phyloP scores from a whole-genome alignment of 2,113 vertebrate genomes.

The Pelobates fuscus region DNA sequence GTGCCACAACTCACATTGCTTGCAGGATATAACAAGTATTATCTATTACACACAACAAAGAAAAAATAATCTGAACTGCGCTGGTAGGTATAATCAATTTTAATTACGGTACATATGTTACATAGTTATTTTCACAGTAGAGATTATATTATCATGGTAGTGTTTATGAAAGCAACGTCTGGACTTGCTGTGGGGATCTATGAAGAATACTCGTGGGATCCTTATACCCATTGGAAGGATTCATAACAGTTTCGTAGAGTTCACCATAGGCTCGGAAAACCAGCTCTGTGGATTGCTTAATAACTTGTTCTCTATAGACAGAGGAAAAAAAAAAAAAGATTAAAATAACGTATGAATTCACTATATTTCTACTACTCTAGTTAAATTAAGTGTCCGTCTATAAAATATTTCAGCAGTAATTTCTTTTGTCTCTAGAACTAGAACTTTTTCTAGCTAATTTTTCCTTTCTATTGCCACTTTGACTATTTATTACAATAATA shows the following conservation, averaged over 20 bases:
- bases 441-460: too few species aligned
- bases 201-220: slow-evolving; percentile 85
- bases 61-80: too few species aligned
- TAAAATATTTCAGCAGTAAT: not conserved
- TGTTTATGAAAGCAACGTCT: slow-evolving; percentile 81
- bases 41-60: too few species aligned
- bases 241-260: slow-evolving; percentile 82
- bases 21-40: too few species aligned
- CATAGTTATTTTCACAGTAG: not conserved
- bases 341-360: not conserved
- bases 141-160: not conserved
- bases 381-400: not conserved
- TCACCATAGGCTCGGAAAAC: slow-evolving; percentile 89
- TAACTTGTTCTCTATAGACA: slow-evolving; percentile 88
- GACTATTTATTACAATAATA: too few species aligned
- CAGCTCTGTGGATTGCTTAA: slow-evolving; percentile 90
- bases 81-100: not conserved
- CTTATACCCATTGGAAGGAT: slow-evolving; percentile 79
- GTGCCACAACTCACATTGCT: too few species aligned
- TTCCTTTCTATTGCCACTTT: too few species aligned
- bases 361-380: not conserved
- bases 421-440: not conserved
- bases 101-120: not conserved
- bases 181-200: slow-evolving; percentile 89
- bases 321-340: slow-evolving; percentile 47